Evolutionary conservation across 2,797 vertebrate genomes (phyloP), one percentile per base, ranked within the genome.

Genomic region (Carduelis carduelis): DNA sequence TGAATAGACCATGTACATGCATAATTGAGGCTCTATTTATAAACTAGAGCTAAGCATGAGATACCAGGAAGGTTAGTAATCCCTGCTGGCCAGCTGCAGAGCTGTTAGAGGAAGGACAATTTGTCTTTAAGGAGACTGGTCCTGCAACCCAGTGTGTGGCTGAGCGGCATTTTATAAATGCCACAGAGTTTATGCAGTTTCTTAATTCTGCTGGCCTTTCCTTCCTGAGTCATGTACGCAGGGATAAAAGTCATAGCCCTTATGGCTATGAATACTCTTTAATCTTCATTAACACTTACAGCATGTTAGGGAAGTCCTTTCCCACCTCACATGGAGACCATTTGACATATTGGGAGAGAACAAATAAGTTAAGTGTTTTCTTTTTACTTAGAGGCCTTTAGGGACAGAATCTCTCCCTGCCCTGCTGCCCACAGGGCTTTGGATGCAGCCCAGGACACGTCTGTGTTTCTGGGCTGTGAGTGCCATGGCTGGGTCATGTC

Each of bases 51-150:
- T 83, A 95, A 91, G 65, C 65, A 96, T 87, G 68, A 95, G 64
- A 89, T 95, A 68, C 91, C 96, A 91, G 95, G 93, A 80, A 93
- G 81, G 78, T 90, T 85, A 82, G 50, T 87, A 95, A 94, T 95
- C 83, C 83, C 83, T 93, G 30, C 74, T 94, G 88, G 86, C 90
- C 88, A 79, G 68, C 80, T 84, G 74, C 66, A 70, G 61, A 64
- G 64, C 81, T 12, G 8, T 70, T 92, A 90, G 82, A 94, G 27
- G 60, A 70, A 87, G 50, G 87, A 78, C 75, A 71, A 83, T 87
- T 96, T 87, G 60, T 70, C 86, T 90, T 64, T 53, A 87, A 87
- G 64, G 64, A 89, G 53, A 78, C 34, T 92, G 72, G 75, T 89
- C 56, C 78, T 92, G 28, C 64, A 80, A 46, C 53, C 46, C 2